Evolutionary conservation across 1,140 invertebrate species (phyloP).

Genomic region (Sycophaga agraensis): DNA sequence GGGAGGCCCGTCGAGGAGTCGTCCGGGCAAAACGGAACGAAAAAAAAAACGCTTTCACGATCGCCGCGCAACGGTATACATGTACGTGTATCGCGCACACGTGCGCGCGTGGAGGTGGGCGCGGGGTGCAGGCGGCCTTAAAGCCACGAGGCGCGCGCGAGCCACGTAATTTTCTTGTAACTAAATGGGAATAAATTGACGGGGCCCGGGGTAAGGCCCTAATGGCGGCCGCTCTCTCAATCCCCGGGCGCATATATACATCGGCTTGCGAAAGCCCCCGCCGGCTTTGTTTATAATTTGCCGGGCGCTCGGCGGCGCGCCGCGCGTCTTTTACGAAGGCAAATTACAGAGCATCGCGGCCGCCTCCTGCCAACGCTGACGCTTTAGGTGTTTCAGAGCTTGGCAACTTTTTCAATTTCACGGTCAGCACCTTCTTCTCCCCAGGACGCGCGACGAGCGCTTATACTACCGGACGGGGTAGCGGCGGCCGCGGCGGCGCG

Average conservation of each 20-base stretch:
- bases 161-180: conserved; percentile 51
- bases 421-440: conserved; percentile 36
- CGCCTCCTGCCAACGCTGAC: conserved; percentile 48
- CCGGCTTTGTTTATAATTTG: neutral
- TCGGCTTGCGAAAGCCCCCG: neutral
- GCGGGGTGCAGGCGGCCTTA: neutral
- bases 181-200: conserved; percentile 58
- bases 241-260: too few relatives aligned
- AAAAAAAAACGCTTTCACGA: conserved; percentile 33
- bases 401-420: conserved; percentile 50
- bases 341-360: conserved; percentile 56
- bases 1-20: neutral
- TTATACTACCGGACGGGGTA: too few relatives aligned
- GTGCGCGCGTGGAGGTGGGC: neutral
- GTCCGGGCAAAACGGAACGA: too few relatives aligned
- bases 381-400: conserved; percentile 46
- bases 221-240: conserved; percentile 31
- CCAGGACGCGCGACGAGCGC: too few relatives aligned
- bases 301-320: neutral
- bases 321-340: conserved; percentile 51
- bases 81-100: neutral
- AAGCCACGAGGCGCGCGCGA: neutral
- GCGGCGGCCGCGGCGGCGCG: too few relatives aligned
- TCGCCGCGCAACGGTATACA: conserved; percentile 34
- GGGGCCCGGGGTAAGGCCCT: conserved; percentile 36